Percentiles rank a stretch among this genome's conserved stretches.
Evolutionary conservation across 2,113 vertebrate species (phyloP).

Genomic region (Tragelaphus strepsiceros): DNA sequence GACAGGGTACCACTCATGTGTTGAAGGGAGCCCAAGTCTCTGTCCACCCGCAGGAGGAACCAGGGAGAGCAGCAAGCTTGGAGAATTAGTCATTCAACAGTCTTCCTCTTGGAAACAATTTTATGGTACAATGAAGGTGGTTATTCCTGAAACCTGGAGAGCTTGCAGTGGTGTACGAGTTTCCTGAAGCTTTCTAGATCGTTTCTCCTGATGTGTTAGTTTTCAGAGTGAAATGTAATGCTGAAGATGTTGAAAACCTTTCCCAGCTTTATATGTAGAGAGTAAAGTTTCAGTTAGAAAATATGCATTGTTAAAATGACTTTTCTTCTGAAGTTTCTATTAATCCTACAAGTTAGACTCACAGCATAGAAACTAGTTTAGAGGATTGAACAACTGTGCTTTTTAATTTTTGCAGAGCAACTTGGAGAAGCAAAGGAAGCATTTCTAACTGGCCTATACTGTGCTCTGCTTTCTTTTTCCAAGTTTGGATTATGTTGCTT

Average conservation of each 20-base stretch:
- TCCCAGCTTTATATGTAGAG: background rate
- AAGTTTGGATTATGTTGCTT: background rate
- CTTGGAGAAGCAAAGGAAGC: background rate
- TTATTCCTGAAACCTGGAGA: background rate
- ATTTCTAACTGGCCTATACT: background rate
- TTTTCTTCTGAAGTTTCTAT: background rate
- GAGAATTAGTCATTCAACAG: background rate
- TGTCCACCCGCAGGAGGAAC: background rate
- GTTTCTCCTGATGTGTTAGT: background rate
- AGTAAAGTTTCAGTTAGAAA: background rate
- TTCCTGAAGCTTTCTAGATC: background rate
- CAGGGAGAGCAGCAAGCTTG: background rate
- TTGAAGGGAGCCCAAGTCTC: background rate
- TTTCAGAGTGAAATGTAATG: background rate
- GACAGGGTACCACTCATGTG: background rate
- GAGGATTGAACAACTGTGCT: background rate
- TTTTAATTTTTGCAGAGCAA: background rate
- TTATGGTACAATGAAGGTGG: background rate
- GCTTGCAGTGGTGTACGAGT: fast-evolving
- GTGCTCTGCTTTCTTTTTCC: background rate
- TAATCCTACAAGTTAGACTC: background rate
- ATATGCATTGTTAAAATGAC: background rate
- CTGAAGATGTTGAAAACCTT: background rate
- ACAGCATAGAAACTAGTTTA: background rate
- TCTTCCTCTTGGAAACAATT: background rate